Conservation (phyloP, 2,113 vertebrate genomes). For the Pteropus alecto region DNA sequence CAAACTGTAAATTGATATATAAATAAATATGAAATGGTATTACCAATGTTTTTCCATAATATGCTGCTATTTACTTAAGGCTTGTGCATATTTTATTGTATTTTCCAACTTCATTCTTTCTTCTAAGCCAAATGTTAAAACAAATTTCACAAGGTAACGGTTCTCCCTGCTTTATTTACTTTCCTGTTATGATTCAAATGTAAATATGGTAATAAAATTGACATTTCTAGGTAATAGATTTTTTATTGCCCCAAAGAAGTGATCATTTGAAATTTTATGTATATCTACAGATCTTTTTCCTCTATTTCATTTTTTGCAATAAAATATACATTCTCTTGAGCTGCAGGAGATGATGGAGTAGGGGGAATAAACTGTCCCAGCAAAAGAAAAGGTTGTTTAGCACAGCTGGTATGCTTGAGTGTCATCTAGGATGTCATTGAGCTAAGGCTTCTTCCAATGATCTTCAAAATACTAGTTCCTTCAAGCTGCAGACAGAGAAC, state of each 20-base stretch:
- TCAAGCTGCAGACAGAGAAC: background rate
- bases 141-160: background rate
- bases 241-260: background rate
- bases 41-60: background rate
- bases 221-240: background rate
- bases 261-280: background rate
- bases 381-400: background rate
- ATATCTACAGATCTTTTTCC: background rate
- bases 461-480: background rate
- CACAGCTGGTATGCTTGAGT: background rate
- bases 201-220: background rate
- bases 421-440: background rate
- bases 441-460: background rate
- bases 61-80: background rate
- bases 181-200: background rate
- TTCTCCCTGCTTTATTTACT: conserved; percentile 6
- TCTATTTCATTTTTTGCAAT: background rate
- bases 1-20: background rate
- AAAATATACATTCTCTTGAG: background rate
- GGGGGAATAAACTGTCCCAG: background rate
- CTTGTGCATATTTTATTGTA: background rate
- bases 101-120: background rate
- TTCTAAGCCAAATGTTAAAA: background rate
- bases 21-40: background rate
- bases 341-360: background rate